Evolutionary conservation across 2,888 invertebrate genomes (phyloP).

Genomic region (Zhuqinia jingwanae): DNA sequence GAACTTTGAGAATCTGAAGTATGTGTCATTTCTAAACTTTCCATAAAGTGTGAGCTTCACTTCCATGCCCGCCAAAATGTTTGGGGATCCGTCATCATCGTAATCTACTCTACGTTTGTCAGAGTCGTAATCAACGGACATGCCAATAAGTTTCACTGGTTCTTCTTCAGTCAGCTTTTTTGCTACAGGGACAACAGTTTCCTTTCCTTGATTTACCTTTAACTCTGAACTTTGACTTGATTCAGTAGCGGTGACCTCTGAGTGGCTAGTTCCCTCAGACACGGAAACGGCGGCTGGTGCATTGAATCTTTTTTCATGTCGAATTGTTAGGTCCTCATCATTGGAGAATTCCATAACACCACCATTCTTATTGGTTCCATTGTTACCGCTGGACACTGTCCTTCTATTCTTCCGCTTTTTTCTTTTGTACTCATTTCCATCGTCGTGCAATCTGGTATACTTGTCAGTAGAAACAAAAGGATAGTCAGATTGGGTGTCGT

Average conservation of each 20-base stretch:
- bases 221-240: neutral
- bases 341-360: neutral
- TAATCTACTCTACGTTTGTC: slow-evolving; percentile 73
- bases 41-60: slow-evolving; percentile 72
- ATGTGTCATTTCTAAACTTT: slow-evolving; percentile 52
- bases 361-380: neutral
- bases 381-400: neutral
- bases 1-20: slow-evolving; percentile 73
- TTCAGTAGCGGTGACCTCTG: no score
- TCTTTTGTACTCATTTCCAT: neutral
- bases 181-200: neutral
- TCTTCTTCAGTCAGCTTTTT: neutral
- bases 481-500: neutral
- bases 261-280: no score
- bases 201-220: neutral
- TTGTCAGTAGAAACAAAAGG: neutral
- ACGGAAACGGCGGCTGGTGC: neutral
- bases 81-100: slow-evolving; percentile 56
- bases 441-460: neutral
- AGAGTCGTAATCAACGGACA: slow-evolving; percentile 73
- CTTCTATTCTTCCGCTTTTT: slow-evolving; percentile 11
- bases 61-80: slow-evolving; percentile 66
- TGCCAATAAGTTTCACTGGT: slow-evolving; percentile 61
- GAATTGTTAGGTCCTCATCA: neutral
- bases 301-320: slow-evolving; percentile 28